Base-by-base conservation (phyloP, 1,140 invertebrate species). In the Melipona quadrifasciata region DNA sequence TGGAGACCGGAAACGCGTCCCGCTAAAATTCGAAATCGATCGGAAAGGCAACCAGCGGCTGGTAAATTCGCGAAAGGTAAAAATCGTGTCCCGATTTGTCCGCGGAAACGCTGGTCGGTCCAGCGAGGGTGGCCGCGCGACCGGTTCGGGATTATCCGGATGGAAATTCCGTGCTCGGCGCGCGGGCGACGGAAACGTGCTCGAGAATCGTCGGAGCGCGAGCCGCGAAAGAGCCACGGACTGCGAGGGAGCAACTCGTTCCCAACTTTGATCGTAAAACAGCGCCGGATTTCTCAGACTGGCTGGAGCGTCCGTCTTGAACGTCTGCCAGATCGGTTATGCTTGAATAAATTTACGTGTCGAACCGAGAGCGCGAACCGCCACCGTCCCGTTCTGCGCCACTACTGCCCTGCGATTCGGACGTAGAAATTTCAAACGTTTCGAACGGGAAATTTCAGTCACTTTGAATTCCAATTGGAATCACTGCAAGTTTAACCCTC, bases 271-370 rank as follows among this genome's bases (percentile, higher is more conserved):
- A 93, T 93, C 93, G 92, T 94, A 94, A 94, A 94, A 92, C 89
- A 92, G 90, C 72, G 74, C 70, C 87, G 87, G 88, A 84, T 80
- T 89, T 75, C 80, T 71, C 86, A 67, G 90, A 71, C 82, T 86
- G 72, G 89, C 85, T 87, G 88, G 90, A 89, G 88, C 86, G 91
- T 93, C 90, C 91, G 89, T 92, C 91, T 94, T 94, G 93, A 93
- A 93, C 88, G 90, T 88, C 89, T 91, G 93, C 93, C 94, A 93
- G 94, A 94, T 93, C 92, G 91, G 93, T 94, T 93, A 94, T 93
- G 92, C 93, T 89, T 92, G 93, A 94, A 93, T 94, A 93, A 94
- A 94, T 94, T 94, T 93, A 90, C 92, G 93, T 93, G 93, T 94
- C 93, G 93, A 94, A 94, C 91, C 93, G 31, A 88, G 74, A 58